phyloP scores from a whole-genome alignment of 1,140 invertebrate species.

The Kradibia gibbosae region DNA sequence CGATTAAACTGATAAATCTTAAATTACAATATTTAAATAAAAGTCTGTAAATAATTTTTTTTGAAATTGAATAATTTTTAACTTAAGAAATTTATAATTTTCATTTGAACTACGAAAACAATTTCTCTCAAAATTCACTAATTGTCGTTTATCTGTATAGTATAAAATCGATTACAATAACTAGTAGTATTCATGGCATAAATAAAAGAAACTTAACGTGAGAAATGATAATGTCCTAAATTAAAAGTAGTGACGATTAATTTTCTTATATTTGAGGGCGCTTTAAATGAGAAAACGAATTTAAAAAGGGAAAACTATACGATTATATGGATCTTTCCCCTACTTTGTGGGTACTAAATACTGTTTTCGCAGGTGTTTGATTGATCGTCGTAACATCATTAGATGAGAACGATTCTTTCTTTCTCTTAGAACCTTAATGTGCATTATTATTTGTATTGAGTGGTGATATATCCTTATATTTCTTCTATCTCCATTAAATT shows the following conservation, averaged over 20 bases:
- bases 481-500: no score
- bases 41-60: no score
- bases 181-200: background rate
- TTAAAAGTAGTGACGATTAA: background rate
- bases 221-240: background rate
- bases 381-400: conserved; percentile 20
- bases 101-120: no score
- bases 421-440: conserved; percentile 17
- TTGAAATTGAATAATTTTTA: no score
- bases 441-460: conserved; percentile 40
- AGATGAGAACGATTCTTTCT: background rate
- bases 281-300: conserved; percentile 44
- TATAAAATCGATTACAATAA: background rate
- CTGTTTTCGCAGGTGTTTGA: conserved; percentile 30
- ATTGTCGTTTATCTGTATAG: no score
- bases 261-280: background rate
- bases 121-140: no score
- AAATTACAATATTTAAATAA: no score
- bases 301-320: conserved; percentile 30
- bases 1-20: no score
- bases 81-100: no score
- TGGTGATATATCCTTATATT: conserved; percentile 19
- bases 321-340: conserved; percentile 1
- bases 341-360: background rate
- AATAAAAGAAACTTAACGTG: background rate